Evolutionary conservation across 2,888 invertebrate genomes (phyloP).

Genomic region (Camponotus fellah): DNA sequence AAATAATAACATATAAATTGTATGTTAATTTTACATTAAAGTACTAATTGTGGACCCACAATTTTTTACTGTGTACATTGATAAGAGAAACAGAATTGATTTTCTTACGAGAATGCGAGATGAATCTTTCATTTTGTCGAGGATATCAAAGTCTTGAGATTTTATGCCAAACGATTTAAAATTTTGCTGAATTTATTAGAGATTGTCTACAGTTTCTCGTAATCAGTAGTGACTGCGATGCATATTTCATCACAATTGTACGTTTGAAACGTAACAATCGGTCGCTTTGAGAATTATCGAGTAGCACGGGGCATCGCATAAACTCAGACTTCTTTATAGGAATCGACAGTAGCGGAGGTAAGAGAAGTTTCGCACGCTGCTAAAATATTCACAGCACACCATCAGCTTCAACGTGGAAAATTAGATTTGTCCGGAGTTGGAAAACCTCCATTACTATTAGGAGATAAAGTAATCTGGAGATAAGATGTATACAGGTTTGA

Average conservation of each 20-base stretch:
- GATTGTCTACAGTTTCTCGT: background rate
- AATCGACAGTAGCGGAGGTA: constrained; percentile 61
- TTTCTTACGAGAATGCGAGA: background rate
- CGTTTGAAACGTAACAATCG: constrained; percentile 8
- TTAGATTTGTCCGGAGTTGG: constrained; percentile 74
- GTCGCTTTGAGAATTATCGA: constrained; percentile 39
- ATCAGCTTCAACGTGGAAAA: constrained; percentile 67
- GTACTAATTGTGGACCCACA: too few species aligned
- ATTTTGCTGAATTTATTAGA: background rate
- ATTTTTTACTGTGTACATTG: too few species aligned
- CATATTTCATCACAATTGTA: constrained; percentile 25
- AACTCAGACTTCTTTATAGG: constrained; percentile 59
- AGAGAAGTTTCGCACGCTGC: constrained; percentile 62
- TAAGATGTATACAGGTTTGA: constrained; percentile 59
- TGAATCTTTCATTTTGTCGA: background rate
- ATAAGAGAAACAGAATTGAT: background rate
- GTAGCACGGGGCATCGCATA: background rate
- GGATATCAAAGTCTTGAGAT: background rate
- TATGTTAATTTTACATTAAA: too few species aligned
- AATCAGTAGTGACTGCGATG: background rate
- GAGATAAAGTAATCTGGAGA: constrained; percentile 68
- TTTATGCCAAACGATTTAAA: constrained; percentile 7
- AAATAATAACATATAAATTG: too few species aligned
- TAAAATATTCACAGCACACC: constrained; percentile 75
- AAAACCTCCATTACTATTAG: constrained; percentile 73